Evolutionary conservation across 2,113 vertebrate species (phyloP).

Genomic region (Dasyprocta punctata): DNA sequence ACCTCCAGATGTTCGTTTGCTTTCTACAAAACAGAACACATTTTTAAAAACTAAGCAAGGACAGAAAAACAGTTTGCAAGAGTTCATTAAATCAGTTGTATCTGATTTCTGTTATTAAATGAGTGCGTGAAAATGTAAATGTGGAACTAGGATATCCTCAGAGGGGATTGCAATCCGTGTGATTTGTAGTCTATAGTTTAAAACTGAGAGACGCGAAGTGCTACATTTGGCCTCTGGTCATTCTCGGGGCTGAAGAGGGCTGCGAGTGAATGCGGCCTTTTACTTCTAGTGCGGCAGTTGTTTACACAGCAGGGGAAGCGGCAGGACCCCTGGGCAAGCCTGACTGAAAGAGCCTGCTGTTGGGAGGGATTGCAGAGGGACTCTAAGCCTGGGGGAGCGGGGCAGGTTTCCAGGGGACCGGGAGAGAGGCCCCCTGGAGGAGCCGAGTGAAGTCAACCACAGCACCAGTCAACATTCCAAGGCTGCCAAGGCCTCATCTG

Average conservation of each 20-base stretch:
- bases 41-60: not conserved
- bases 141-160: not conserved
- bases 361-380: conserved; percentile 85
- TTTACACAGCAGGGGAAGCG: conserved; percentile 89
- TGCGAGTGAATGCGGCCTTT: conserved; percentile 86
- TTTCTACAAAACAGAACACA: conserved; percentile 4
- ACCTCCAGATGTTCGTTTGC: not conserved
- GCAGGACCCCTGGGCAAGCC: conserved; percentile 76
- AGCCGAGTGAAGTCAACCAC: not conserved
- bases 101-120: conserved; percentile 49
- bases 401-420: not conserved
- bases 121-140: conserved; percentile 63
- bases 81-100: not conserved
- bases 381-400: conserved; percentile 41
- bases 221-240: conserved; percentile 5
- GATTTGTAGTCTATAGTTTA: not conserved
- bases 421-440: not conserved
- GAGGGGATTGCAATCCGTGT: not conserved
- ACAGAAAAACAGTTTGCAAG: conserved; percentile 23
- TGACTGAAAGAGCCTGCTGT: conserved; percentile 92
- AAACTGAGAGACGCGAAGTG: not conserved
- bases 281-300: conserved; percentile 77
- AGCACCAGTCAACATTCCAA: not conserved
- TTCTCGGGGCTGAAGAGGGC: conserved; percentile 64
- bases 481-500: not conserved